A percentile compares a stretch with the other conserved stretches of the same genome.
phyloP scores from a whole-genome alignment of 1,140 invertebrate genomes.

The Dreissena rostriformis region DNA sequence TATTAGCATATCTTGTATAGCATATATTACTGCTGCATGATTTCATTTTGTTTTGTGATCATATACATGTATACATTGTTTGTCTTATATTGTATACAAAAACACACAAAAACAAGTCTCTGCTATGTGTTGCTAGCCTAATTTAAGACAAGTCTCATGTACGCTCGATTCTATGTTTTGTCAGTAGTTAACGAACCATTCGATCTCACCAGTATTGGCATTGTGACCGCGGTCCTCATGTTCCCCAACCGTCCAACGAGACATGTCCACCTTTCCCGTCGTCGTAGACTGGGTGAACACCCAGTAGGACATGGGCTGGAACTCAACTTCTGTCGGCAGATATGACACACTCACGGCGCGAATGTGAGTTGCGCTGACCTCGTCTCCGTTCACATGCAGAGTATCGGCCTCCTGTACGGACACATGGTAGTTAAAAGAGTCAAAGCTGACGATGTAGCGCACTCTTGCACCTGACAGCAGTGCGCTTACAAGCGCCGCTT shows the following conservation, averaged over 20 bases:
- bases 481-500: neutral
- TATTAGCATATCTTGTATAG: too few species aligned
- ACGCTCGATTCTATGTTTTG: too few species aligned
- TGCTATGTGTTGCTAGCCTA: too few species aligned
- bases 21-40: too few species aligned
- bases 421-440: too few species aligned
- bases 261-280: slow-evolving; percentile 17
- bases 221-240: neutral
- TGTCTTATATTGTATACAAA: too few species aligned
- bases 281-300: slow-evolving; percentile 2
- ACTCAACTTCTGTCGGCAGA: neutral
- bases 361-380: slow-evolving; percentile 4
- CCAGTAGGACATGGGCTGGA: neutral
- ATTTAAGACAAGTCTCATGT: too few species aligned
- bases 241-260: slow-evolving; percentile 14
- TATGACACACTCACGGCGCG: neutral
- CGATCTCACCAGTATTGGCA: neutral
- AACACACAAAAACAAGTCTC: too few species aligned
- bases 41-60: too few species aligned
- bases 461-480: neutral
- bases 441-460: neutral
- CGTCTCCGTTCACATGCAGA: neutral
- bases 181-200: slow-evolving; percentile 14
- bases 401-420: neutral
- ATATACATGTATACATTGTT: too few species aligned